Base-by-base conservation (phyloP, 2,888 invertebrate species). In the Sialis lutaria region DNA sequence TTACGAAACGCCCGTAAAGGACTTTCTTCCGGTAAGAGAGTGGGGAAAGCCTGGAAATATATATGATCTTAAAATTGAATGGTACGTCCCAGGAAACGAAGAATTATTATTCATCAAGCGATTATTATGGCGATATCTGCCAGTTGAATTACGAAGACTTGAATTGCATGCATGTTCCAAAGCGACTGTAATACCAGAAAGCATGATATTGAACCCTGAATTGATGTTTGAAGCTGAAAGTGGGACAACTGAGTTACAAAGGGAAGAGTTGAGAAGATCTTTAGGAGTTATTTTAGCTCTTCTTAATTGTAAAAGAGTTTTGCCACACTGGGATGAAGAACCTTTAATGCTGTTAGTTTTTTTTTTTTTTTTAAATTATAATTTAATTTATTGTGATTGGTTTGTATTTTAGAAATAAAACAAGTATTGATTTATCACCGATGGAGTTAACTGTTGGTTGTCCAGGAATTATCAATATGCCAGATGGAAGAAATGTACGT, bases 41-140 rank as follows among this genome's bases (percentile, higher is more conserved):
- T 95, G 93, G 93, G 92, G 88, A 0, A 71, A 72, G 49, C 72
- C 82, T 0, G 75, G 78, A 12, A 67, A 80, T 54, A 62, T 84
- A 13, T 68, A 78, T 47, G 71, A 78, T 31, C 67, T 82, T 12
- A 68, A 77, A 6, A 66, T 89, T 13, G 67, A 77, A 39, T 92
- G 89, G 89, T 85, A 87, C 57, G 67, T 80, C 42, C 90, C 92
- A 0, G 74, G 69, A 22, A 67, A 71, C 22, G 74, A 73, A 37
- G 90, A 90, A 60, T 72, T 83, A 1, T 62, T 65, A 1, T 75
- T 76, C 50, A 77, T 82, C 1, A 76, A 81, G 55, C 67, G 69
- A 56, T 58, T 92, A 6, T 64, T 82, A 9, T 68, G 73, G 49
- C 72, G 73, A 53, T 84, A 81, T 60, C 61, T 89, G 50, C 65